Percentiles rank a stretch among this genome's conserved stretches.
phyloP scores from a whole-genome alignment of 2,113 vertebrate genomes.

The Gobio gobio region DNA sequence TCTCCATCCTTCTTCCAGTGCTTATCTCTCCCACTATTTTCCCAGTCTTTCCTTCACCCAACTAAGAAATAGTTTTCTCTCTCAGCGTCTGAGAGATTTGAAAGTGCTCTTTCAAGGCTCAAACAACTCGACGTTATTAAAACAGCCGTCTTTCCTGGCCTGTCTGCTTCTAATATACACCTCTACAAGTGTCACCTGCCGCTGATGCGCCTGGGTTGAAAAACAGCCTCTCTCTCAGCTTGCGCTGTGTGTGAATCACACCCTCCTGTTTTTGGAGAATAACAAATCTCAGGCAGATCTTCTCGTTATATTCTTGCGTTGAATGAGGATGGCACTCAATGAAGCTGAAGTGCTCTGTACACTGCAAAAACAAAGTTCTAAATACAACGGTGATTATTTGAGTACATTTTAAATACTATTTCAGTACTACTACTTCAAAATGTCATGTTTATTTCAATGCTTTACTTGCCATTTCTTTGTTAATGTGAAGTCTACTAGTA shows the following conservation, averaged over 20 bases:
- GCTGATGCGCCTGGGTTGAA: background rate
- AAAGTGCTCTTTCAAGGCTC: background rate
- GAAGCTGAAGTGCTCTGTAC: background rate
- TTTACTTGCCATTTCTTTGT: too few species aligned
- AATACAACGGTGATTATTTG: too few species aligned
- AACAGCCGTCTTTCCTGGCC: background rate
- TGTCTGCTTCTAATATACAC: background rate
- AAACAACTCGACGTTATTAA: constrained; percentile 22
- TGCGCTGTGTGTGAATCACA: constrained; percentile 15
- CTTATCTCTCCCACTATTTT: constrained; percentile 29
- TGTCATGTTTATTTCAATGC: too few species aligned
- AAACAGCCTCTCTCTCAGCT: background rate
- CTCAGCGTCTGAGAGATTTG: constrained; percentile 12
- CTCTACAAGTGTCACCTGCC: constrained; percentile 11
- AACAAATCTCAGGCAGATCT: background rate
- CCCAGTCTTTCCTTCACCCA: background rate
- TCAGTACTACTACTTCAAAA: too few species aligned
- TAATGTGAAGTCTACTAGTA: too few species aligned
- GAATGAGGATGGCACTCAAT: background rate
- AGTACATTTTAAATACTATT: too few species aligned
- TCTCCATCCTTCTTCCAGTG: background rate
- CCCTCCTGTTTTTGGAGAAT: background rate
- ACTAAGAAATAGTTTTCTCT: constrained; percentile 31
- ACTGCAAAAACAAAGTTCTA: too few species aligned
- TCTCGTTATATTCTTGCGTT: background rate